Base-by-base conservation (phyloP, 2,888 invertebrate species). In the Rhingia campestris region DNA sequence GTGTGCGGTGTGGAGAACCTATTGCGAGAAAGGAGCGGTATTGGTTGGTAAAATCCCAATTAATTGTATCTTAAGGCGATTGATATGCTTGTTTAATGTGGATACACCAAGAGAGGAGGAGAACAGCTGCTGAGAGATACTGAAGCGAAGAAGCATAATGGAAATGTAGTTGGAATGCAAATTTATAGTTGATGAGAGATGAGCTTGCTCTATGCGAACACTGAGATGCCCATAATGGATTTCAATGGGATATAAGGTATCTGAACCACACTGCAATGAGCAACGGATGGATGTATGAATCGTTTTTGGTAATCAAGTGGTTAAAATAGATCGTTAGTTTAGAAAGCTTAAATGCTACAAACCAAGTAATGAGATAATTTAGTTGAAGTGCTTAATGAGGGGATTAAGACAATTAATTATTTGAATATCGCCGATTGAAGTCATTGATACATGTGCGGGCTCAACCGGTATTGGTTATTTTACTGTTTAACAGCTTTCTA, bases 1-100 rank as follows among this genome's bases (percentile, higher is more conserved):
- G n/a, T n/a, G 10, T 39, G 47, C 37, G 56, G n/a, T 12, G 35
- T 30, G 49, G 64, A 35, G 33, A 75, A 45, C 58, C 45, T 53
- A 69, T 49, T 45, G 54, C 75, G 56, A 47, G 58, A 63, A 70
- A 70, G 81, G 81, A 70, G 81, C 75, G 81, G 75, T 75, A 75
- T 66, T 72, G 81, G 58, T 56, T 59, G 58, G 64, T 76, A 64
- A 75, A 70, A 66, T 66, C 35, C 41, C 41, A 67, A 59, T 66
- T 37, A 75, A 53, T 67, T 59, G 53, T 59, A 33, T 56, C 64
- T 43, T 58, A n/a, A 35, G 49, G 64, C 74, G 66, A 74, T 74
- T 58, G 74, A 74, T 74, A 58, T 66, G 74, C 74, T 66, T 66
- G 74, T 74, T 74, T 43, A 64, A 33, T 56, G 39, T 39, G 49